phyloP scores from a whole-genome alignment of 2,113 vertebrate species.

The Hippoglossus stenolepis region DNA sequence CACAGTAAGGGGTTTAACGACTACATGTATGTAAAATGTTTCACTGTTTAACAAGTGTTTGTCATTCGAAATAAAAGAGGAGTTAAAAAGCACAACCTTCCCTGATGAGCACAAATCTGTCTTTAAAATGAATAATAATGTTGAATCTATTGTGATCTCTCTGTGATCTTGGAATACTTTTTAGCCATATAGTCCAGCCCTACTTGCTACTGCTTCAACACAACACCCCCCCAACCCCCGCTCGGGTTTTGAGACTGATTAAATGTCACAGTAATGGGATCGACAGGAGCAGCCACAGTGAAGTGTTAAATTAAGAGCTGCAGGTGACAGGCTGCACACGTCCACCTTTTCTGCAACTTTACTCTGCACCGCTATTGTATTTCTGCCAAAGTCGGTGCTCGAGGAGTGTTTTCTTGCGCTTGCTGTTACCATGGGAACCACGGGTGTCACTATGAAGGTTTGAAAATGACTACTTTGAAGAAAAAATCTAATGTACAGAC shows the following conservation, averaged over 20 bases:
- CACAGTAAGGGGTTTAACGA: too few species aligned
- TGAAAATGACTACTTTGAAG: conserved; percentile 2
- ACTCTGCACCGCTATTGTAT: background rate
- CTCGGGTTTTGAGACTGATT: background rate
- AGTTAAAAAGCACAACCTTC: too few species aligned
- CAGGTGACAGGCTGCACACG: background rate
- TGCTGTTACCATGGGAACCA: conserved; percentile 5
- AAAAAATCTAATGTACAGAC: background rate
- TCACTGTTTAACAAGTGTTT: too few species aligned
- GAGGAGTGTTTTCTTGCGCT: background rate
- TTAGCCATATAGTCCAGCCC: too few species aligned
- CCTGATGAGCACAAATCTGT: too few species aligned
- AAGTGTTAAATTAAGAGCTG: background rate
- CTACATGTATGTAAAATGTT: too few species aligned
- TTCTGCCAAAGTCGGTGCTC: conserved; percentile 11
- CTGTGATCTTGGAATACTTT: too few species aligned
- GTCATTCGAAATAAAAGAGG: too few species aligned
- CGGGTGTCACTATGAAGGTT: conserved; percentile 13
- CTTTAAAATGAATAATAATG: too few species aligned
- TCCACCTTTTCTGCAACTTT: background rate
- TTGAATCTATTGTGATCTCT: too few species aligned
- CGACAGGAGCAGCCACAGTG: background rate
- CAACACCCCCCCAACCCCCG: background rate
- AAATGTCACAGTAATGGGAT: background rate
- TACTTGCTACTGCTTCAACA: background rate